Evolutionary conservation across 2,113 vertebrate genomes (phyloP), one percentile per base, ranked within the genome.

Genomic region (Athene cunicularia): DNA sequence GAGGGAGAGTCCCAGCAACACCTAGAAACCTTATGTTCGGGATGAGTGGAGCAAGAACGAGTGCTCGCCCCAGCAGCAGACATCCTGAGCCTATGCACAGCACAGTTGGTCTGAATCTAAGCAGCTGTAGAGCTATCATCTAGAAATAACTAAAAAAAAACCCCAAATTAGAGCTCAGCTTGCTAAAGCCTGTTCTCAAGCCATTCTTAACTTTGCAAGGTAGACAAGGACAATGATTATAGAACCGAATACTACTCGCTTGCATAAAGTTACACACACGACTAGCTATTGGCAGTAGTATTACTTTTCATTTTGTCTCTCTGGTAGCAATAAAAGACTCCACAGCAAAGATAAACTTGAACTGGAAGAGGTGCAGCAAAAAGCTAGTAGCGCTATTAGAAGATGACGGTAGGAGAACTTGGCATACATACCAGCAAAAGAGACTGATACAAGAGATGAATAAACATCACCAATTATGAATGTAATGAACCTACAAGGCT

Each of bases 401-500:
- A 74, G 62, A 93, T 59, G 59, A n/a, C 1, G 1, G 27, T 81
- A 22, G 64, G 82, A 90, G 80, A 85, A 60, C 49, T 56, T 93
- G 86, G 77, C 84, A 85, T 45, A 39, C 33, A 22, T 24, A 71
- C 23, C 32, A 81, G 55, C 20, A 81, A 52, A 91, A 94, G 23
- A 28, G 52, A 71, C 52, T 82, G 35, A 72, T 74, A 85, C 60
- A 87, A 81, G 73, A 68, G 56, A 58, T 82, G 35, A 81, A 79
- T 64, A 93, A 93, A 94, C 70, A 85, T 80, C 66, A 94, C 74
- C 49, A 75, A 62, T 94, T 91, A 90, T 68, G 58, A 21, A 53
- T 68, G 73, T 87, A 95, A 95, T 82, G 77, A 92, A 75, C 62
- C 77, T 93, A 79, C 43, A 88, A 90, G 74, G 30, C 77, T 75